Conservation (phyloP, 2,113 vertebrate species). For the Plecotus auritus region DNA sequence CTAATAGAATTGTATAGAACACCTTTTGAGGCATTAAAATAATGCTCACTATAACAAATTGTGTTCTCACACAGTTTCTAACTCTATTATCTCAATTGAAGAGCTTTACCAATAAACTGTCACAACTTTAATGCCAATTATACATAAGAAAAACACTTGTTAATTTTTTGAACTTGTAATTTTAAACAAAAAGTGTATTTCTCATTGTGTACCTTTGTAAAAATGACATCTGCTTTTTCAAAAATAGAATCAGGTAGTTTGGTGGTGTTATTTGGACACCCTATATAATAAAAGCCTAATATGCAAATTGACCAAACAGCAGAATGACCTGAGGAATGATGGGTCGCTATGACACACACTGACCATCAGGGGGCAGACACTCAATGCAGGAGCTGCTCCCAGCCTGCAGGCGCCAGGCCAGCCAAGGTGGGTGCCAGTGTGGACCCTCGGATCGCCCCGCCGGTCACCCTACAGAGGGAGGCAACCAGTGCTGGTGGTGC, state of each 20-base stretch:
- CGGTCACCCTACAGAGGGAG: no score
- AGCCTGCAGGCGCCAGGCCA: no score
- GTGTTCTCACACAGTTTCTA: conserved; percentile 23
- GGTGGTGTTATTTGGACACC: neutral
- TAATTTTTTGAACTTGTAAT: neutral
- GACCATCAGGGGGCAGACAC: no score
- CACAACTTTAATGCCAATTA: neutral
- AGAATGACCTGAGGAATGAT: no score
- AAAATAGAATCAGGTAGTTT: neutral
- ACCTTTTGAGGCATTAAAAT: conserved; percentile 69
- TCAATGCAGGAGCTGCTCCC: no score
- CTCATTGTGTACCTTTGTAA: neutral
- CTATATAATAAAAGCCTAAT: no score
- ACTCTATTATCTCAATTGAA: conserved; percentile 53
- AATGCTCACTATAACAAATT: conserved; percentile 54
- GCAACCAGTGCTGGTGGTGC: rapidly evolving
- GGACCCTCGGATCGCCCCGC: no score
- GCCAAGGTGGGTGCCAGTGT: no score
- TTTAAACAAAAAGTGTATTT: neutral
- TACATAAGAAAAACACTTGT: neutral
- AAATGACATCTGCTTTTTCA: neutral
- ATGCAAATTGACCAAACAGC: no score
- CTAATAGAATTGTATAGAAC: conserved; percentile 57
- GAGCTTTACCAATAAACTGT: conserved; percentile 45
- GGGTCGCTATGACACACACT: no score